Conservation (phyloP, 1,140 invertebrate species). For the Atta texana region DNA sequence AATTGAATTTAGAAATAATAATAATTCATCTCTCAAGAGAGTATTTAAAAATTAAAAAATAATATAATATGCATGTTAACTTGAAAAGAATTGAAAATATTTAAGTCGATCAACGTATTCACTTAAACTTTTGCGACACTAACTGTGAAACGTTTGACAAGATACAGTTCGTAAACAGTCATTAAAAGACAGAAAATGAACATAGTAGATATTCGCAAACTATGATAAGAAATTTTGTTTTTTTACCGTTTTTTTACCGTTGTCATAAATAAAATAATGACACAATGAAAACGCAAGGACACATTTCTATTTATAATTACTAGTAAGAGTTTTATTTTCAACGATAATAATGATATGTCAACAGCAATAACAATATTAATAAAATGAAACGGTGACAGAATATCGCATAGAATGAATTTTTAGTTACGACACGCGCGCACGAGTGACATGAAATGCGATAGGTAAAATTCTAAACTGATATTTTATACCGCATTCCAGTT, state of each 20-base stretch:
- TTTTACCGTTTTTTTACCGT: background rate
- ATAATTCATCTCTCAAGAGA: background rate
- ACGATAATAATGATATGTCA: background rate
- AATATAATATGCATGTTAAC: background rate
- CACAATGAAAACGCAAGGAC: background rate
- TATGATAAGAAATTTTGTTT: background rate
- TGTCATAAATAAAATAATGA: background rate
- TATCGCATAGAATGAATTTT: background rate
- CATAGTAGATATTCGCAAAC: background rate
- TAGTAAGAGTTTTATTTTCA: background rate
- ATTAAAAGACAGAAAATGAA: background rate
- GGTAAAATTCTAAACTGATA: background rate
- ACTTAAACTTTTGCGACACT: background rate
- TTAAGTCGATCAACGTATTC: background rate
- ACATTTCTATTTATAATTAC: conserved; percentile 11
- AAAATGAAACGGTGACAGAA: background rate
- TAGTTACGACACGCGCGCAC: background rate
- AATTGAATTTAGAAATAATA: conserved; percentile 10
- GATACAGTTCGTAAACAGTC: background rate
- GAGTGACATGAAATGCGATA: background rate
- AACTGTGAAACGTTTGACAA: background rate
- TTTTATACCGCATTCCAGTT: background rate
- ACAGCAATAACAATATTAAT: background rate
- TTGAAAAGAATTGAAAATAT: background rate
- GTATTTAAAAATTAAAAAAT: background rate